Base-by-base conservation (phyloP, 64 coral and sea anemone genomes). In the Hydrozoanthus tunicans region DNA sequence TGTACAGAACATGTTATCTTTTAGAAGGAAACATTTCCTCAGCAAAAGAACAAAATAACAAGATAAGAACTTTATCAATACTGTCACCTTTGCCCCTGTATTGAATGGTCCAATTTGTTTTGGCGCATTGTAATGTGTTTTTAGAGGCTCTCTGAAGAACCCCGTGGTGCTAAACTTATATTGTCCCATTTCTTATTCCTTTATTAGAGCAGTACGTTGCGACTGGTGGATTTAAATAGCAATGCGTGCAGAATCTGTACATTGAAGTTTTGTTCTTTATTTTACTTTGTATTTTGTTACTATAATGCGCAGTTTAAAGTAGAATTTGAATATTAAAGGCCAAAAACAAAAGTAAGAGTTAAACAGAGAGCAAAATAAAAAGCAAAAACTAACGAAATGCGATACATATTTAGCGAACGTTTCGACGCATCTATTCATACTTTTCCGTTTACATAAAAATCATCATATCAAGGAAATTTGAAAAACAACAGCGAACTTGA, bases 321-420 rank as follows among this genome's bases (percentile, higher is more conserved):
- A 60, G 69, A 75, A 88, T 88, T 74, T 88, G 27, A 88, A 88
- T 88, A 88, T 74, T 88, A 32, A 74, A 88, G 69, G n/a, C 55
- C 5, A 7, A 74, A 72, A 58, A 86, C 84, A 88, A 88, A 88
- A 61, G 84, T 88, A 27, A 73, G 84, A 58, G 55, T 60, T 61
- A 74, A 88, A 88, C 84, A 86, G 24, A 13, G 20, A 73, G 14
- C n/a, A 6, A 13, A 71, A 88, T 86, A 73, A 81, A 75, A 73
- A 75, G 67, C 84, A 60, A 88, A 88, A 88, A 74, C 84, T 88
- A 12, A 54, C 84, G 84, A 88, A 75, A 88, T 88, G 84, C 68
- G 70, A 88, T 88, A 88, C 69, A 75, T 74, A 88, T 73, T 88
- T 88, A 73, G 59, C 70, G 68, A 73, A 14, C 25, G 68, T 88